Evolutionary conservation across 2,113 vertebrate genomes (phyloP).

Genomic region (Malurus alboscapulatus): DNA sequence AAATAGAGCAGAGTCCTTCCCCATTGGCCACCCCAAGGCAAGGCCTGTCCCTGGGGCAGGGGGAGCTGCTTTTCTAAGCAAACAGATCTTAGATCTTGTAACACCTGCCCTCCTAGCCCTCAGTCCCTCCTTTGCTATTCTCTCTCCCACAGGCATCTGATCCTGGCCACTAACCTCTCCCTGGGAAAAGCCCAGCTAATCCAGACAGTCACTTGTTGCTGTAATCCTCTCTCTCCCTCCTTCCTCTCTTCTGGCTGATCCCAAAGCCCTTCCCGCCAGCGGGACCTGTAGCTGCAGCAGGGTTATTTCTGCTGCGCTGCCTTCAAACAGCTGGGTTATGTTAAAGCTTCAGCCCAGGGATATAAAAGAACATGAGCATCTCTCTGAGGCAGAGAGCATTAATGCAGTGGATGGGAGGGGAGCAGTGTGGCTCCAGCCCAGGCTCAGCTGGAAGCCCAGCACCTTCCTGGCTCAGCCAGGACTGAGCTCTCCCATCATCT

Average conservation of each 20-base stretch:
- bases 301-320: not conserved
- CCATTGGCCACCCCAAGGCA: not conserved
- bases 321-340: not conserved
- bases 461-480: accelerated
- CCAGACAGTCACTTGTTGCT: not conserved
- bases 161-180: not conserved
- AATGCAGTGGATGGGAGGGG: not conserved
- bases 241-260: not conserved
- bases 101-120: not conserved
- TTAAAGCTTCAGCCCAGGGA: slow-evolving; percentile 1
- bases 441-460: not conserved
- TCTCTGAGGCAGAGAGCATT: slow-evolving; percentile 48
- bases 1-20: not conserved
- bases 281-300: not conserved
- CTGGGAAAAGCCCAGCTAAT: not conserved
- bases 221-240: not conserved
- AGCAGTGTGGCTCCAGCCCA: not conserved
- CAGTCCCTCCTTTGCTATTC: accelerated
- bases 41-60: not conserved
- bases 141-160: not conserved
- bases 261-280: not conserved
- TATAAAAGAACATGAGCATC: slow-evolving; percentile 48
- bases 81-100: not conserved
- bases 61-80: not conserved
- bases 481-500: not conserved